Base-by-base conservation (phyloP, 2,797 vertebrate genomes). In the Chelonia mydas region DNA sequence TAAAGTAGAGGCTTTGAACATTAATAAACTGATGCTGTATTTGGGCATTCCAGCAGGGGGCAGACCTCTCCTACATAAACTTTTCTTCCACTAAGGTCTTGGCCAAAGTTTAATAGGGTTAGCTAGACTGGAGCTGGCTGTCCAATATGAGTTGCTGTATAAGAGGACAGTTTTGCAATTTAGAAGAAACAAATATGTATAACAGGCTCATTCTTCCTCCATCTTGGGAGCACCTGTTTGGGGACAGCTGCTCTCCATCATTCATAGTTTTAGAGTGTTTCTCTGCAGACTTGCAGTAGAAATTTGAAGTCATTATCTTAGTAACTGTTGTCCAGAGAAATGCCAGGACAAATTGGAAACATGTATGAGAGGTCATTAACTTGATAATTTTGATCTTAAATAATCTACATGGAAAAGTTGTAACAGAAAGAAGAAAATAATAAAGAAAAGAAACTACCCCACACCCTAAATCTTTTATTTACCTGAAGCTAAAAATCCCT, bases 11-110 rank as follows among this genome's bases (percentile, higher is more conserved):
- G 9, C 7, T 90, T 81, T 17, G 17, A 82, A 33, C 28, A 41
- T 61, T 80, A 57, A 79, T 84, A 95, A 82, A 11, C 6, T 17
- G 74, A 31, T 87, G 96, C 50, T 93, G 77, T 91, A 72, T 90
- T 90, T 84, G 33, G 21, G 0, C 1, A 49, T 33, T 80, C 95
- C 97, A 95, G 91, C 6, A 97, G 97, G 81, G 82, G 95, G 86
- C 95, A 95, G 90, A 78, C 94, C 87, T 90, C 83, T 41, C 96
- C 92, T 94, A 90, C 88, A 1, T 86, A 96, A 97, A 83, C 12
- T n/a, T 21, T 81, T 11, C 10, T 51, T 19, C 21, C 17, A 19
- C 33, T 47, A 33, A 7, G 27, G 13, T 76, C 25, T 28, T 76
- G n/a, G n/a, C 8, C 33, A 28, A 76, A 27, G 74, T 76, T 47